Percentiles rank a stretch among this genome's conserved stretches.
Conservation (phyloP, 2,113 vertebrate species). For the Rana temporaria region DNA sequence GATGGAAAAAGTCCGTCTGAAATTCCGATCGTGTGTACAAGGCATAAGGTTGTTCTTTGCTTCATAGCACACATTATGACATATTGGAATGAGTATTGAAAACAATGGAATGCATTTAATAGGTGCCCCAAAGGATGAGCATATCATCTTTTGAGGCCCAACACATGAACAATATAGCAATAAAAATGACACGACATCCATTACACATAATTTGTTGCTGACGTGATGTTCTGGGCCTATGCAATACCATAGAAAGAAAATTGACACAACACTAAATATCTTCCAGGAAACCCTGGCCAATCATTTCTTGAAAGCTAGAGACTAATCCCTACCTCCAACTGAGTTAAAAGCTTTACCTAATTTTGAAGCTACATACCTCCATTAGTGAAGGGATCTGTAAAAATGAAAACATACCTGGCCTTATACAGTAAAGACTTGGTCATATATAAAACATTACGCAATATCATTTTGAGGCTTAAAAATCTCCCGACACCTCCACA, state of each 20-base stretch:
- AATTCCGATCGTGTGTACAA: too few species aligned
- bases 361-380: not conserved
- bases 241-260: conserved; percentile 1
- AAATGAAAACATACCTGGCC: not conserved
- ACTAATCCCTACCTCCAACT: conserved; percentile 33
- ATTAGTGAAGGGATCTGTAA: not conserved
- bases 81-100: conserved; percentile 13
- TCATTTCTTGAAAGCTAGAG: not conserved
- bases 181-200: conserved; percentile 41
- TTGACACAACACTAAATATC: not conserved
- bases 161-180: not conserved
- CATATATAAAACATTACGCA: too few species aligned
- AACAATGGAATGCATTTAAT: conserved; percentile 35
- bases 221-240: not conserved
- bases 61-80: conserved; percentile 6
- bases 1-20: too few species aligned
- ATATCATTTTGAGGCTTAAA: not conserved
- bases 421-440: too few species aligned
- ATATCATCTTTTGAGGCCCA: conserved; percentile 18
- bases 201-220: conserved; percentile 25
- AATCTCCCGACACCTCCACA: not conserved
- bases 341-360: not conserved
- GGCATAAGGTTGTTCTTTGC: not conserved
- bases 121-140: conserved; percentile 13
- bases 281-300: conserved; percentile 18